phyloP scores from a whole-genome alignment of 2,888 invertebrate species.

The Drosophila demipolita region DNA sequence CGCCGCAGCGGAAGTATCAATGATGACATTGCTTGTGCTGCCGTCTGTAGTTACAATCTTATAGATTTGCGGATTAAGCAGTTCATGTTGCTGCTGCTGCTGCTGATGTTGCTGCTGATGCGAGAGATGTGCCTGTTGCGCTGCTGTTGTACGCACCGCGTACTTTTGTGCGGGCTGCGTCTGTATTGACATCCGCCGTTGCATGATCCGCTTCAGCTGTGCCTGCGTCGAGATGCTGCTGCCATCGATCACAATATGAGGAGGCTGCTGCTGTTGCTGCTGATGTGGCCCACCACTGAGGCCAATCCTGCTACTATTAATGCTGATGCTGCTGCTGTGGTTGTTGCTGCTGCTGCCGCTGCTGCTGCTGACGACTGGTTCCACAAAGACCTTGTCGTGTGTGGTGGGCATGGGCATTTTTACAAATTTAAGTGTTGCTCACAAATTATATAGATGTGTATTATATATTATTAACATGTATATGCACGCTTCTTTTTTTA shows the following conservation, averaged over 20 bases:
- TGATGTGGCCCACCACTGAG: conserved; percentile 33
- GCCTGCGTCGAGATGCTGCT: conserved; percentile 69
- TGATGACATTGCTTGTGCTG: conserved; percentile 83
- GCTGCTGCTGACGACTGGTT: conserved; percentile 66
- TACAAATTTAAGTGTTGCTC: conserved; percentile 26
- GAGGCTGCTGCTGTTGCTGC: conserved; percentile 51
- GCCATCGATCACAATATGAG: conserved; percentile 72
- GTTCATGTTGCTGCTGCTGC: conserved; percentile 81
- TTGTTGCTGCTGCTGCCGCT: conserved; percentile 43
- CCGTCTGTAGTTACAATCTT: conserved; percentile 84
- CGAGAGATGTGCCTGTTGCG: conserved; percentile 55
- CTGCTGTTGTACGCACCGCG: conserved; percentile 66
- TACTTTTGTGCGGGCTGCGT: conserved; percentile 59
- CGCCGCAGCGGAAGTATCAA: conserved; percentile 77
- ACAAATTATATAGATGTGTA: conserved; percentile 31
- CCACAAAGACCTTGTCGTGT: conserved; percentile 73
- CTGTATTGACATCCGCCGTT: conserved; percentile 72
- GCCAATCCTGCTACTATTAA: conserved; percentile 35
- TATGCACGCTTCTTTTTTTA: background rate
- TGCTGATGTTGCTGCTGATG: conserved; percentile 65
- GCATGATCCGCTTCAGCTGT: conserved; percentile 72
- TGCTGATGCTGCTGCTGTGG: conserved; percentile 30
- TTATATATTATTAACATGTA: conserved; percentile 1
- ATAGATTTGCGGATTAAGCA: conserved; percentile 84
- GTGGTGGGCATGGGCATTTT: conserved; percentile 72